phyloP scores from a whole-genome alignment of 2,888 invertebrate species.

The Phyllotreta cruciferae region DNA sequence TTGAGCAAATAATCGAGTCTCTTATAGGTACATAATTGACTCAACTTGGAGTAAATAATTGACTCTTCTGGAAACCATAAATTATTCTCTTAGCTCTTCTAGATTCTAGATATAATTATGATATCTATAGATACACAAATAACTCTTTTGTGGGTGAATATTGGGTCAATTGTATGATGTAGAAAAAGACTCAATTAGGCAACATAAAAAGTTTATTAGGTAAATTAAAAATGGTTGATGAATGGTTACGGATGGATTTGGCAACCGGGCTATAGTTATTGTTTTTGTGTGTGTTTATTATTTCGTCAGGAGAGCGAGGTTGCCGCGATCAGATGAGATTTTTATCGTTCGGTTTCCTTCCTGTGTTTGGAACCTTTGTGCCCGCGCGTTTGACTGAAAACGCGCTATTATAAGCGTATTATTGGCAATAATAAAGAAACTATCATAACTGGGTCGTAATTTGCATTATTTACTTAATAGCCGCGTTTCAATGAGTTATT shows the following conservation, averaged over 20 bases:
- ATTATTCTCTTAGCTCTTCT: no score
- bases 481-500: slow-evolving; percentile 36
- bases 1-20: no score
- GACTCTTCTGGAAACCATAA: no score
- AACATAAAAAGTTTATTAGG: no score
- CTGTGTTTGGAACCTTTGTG: slow-evolving; percentile 46
- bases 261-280: slow-evolving; percentile 47
- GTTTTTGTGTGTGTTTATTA: slow-evolving; percentile 37
- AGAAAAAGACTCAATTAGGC: no score
- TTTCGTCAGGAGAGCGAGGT: slow-evolving; percentile 47
- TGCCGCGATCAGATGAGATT: slow-evolving; percentile 51
- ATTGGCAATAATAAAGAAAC: slow-evolving; percentile 51
- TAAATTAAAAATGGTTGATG: no score
- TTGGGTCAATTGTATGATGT: no score
- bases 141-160: no score
- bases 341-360: slow-evolving; percentile 54
- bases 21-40: no score
- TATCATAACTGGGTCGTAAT: slow-evolving; percentile 46
- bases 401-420: slow-evolving; percentile 50
- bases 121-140: no score
- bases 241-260: slow-evolving; percentile 32
- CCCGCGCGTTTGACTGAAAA: slow-evolving; percentile 49
- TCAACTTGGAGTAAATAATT: no score
- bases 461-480: slow-evolving; percentile 49
- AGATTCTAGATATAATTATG: no score